Base-by-base conservation (phyloP, 2,888 invertebrate species). In the Lepidonotus clava region DNA sequence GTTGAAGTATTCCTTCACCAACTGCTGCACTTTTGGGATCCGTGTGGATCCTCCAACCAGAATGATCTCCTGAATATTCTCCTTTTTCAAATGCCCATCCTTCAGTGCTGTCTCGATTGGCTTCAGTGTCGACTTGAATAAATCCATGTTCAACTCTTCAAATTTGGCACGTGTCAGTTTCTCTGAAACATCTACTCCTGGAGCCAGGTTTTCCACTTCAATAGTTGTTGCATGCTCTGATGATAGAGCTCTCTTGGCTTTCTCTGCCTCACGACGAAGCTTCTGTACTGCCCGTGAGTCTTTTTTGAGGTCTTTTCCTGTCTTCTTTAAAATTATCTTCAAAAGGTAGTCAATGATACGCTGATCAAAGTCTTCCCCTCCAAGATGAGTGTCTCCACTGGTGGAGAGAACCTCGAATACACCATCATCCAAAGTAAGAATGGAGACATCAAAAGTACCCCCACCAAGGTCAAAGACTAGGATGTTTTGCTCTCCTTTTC, bases 301-400 rank as follows among this genome's bases (percentile, higher is more conserved):
- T 94, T 97, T 98, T 90, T 98, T 96, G 94, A 98, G 97, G 94
- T 99, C 98, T 95, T 98, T 98, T 94, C 98, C 98, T 96, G 97
- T 98, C 96, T 99, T 98, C 96, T 98, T 98, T 96, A 99, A 98
- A 96, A 98, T 98, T 93, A 99, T 95, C 95, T 99, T 99, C 94
- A 98, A 98, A 95, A 99, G 99, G 95, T 99, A 98, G 92, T 99
- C 98, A 98, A 99, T 98, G 4, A 99, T 98, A 90, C 98, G 96
- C 95, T 99, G 98, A 95, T 99, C 98, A 94, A 99, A 99, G 95
- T 99, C 99, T 95, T 99, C 99, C 94, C 99, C 99, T 92, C 99
- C 98, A 95, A 99, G 96, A 95, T 99, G 98, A 91, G 98, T 99
- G 94, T 99, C 98, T 92, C 99, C 99, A 93, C 97, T 97, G 89